Percentiles rank a stretch among this genome's conserved stretches.
Evolutionary conservation across 1,140 invertebrate genomes (phyloP).

Genomic region (Orchesella cincta): DNA sequence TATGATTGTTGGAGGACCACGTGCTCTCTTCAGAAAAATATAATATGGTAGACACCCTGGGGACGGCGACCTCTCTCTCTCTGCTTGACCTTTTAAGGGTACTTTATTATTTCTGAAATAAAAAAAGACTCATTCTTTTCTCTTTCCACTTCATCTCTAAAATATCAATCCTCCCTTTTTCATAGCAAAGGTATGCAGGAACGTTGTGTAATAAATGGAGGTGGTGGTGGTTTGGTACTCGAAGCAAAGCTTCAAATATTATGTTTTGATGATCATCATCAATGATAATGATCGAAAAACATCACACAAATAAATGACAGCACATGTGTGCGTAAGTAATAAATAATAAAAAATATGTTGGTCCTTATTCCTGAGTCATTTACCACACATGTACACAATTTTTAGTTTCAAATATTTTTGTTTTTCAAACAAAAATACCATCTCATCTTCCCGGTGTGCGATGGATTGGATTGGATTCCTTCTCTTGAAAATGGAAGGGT

Average conservation of each 20-base stretch:
- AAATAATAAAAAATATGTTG: background rate
- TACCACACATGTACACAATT: too few species aligned
- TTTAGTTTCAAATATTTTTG: background rate
- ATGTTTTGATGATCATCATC: background rate
- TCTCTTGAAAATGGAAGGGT: background rate
- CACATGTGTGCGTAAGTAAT: background rate
- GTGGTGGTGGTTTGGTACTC: too few species aligned
- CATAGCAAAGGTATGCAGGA: background rate
- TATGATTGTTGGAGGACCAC: slow-evolving; percentile 17
- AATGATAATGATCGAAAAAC: slow-evolving; percentile 14
- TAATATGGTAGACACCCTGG: slow-evolving; percentile 8
- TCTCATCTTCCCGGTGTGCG: slow-evolving; percentile 14
- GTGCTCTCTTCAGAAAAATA: background rate
- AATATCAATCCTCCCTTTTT: slow-evolving; percentile 16
- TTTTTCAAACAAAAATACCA: slow-evolving; percentile 5
- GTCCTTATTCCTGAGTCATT: background rate
- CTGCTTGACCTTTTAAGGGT: slow-evolving; percentile 21
- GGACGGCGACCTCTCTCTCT: background rate
- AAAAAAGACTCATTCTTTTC: slow-evolving; percentile 9
- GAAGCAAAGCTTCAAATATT: too few species aligned
- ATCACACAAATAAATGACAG: slow-evolving; percentile 22
- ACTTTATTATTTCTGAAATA: slow-evolving; percentile 21
- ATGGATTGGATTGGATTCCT: slow-evolving; percentile 3
- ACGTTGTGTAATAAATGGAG: background rate
- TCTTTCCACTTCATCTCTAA: background rate